phyloP scores from a whole-genome alignment of 2,113 vertebrate species.

The Perca schrenkii region DNA sequence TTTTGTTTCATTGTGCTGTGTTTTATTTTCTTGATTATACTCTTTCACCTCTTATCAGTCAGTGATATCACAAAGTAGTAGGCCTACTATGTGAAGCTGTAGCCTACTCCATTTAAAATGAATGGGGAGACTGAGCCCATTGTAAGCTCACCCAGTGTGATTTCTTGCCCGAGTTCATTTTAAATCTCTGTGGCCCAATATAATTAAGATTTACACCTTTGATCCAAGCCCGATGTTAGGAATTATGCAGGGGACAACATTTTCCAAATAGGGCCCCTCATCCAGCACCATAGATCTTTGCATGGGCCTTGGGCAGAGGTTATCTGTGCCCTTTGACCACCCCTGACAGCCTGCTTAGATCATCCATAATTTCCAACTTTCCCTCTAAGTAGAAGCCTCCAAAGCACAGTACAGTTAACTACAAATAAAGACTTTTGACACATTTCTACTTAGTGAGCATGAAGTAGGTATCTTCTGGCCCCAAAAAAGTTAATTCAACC shows the following conservation, averaged over 20 bases:
- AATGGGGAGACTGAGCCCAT: neutral
- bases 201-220: neutral
- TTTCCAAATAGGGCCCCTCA: too few relatives aligned
- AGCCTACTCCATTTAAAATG: neutral
- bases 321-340: too few relatives aligned
- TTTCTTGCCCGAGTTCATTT: conserved; percentile 13
- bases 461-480: neutral
- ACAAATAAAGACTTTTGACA: neutral
- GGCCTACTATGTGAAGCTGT: neutral
- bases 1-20: neutral
- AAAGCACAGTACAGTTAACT: neutral
- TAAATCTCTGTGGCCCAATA: neutral
- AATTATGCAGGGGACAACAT: too few relatives aligned
- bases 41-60: neutral
- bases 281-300: too few relatives aligned
- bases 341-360: too few relatives aligned
- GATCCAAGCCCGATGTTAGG: neutral
- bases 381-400: neutral
- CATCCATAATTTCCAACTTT: neutral
- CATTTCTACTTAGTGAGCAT: neutral
- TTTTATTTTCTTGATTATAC: neutral
- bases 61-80: conserved; percentile 16
- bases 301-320: too few relatives aligned
- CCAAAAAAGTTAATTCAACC: neutral
- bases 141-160: neutral